Evolutionary conservation across 2,888 invertebrate species (phyloP).

Genomic region (Busseola fusca): DNA sequence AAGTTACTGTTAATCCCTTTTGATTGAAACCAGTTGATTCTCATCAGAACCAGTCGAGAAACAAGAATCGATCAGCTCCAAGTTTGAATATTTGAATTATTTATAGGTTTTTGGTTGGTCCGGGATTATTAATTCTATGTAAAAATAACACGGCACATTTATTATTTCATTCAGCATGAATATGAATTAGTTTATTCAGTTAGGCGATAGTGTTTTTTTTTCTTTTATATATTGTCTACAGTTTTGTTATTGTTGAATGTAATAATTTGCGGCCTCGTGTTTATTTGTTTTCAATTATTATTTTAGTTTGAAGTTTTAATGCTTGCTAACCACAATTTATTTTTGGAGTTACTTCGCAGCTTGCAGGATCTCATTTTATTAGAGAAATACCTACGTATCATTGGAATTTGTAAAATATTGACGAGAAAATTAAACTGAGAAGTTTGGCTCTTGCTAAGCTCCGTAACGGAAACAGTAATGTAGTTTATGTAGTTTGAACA

Average conservation of each 20-base stretch:
- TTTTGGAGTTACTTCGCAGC: neutral
- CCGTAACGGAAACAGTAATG: neutral
- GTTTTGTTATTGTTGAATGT: slow-evolving; percentile 20
- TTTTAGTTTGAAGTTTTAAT: slow-evolving; percentile 20
- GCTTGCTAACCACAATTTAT: slow-evolving; percentile 11
- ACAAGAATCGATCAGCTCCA: slow-evolving; percentile 50
- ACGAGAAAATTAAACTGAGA: neutral
- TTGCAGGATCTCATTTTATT: neutral
- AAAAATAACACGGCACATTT: slow-evolving; percentile 62
- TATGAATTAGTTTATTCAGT: slow-evolving; percentile 44
- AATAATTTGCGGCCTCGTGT: slow-evolving; percentile 14
- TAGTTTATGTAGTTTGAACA: no score
- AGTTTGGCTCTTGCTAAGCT: neutral
- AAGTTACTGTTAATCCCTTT: slow-evolving; percentile 39
- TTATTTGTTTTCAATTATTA: slow-evolving; percentile 39
- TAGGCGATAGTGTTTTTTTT: slow-evolving; percentile 24
- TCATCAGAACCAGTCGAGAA: slow-evolving; percentile 35
- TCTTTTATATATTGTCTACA: slow-evolving; percentile 8
- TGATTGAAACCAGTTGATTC: slow-evolving; percentile 57
- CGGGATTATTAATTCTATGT: slow-evolving; percentile 65
- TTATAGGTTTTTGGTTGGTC: slow-evolving; percentile 53
- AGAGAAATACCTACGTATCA: neutral
- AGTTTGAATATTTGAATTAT: slow-evolving; percentile 68
- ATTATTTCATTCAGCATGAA: slow-evolving; percentile 49
- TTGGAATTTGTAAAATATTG: neutral